Percentiles rank a stretch among this genome's conserved stretches.
Evolutionary conservation across 2,113 vertebrate genomes (phyloP).

Genomic region (Entosphenus tridentatus): DNA sequence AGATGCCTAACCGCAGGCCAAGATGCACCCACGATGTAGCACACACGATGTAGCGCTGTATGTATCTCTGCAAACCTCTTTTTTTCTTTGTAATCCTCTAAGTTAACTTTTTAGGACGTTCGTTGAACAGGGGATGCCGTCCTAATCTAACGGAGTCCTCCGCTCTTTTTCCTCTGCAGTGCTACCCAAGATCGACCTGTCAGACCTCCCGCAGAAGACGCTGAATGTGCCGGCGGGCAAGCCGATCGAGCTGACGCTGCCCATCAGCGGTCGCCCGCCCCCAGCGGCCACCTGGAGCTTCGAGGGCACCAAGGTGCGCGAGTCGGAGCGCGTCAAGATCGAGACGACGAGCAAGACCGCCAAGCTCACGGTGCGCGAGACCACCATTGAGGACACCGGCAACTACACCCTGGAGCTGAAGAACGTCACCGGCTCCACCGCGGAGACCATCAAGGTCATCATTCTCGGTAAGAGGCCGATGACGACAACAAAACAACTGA

Average conservation of each 20-base stretch:
- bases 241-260: slow-evolving; percentile 57
- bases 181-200: slow-evolving; percentile 56
- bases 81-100: too few relatives aligned
- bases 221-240: slow-evolving; percentile 61
- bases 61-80: too few relatives aligned
- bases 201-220: slow-evolving; percentile 65
- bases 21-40: too few relatives aligned
- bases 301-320: slow-evolving; percentile 43
- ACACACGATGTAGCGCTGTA: too few relatives aligned
- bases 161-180: slow-evolving; percentile 28
- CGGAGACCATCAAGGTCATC: slow-evolving; percentile 55
- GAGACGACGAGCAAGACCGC: slow-evolving; percentile 46
- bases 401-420: slow-evolving; percentile 68
- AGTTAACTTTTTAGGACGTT: not conserved
- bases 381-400: slow-evolving; percentile 66
- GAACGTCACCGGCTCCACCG: slow-evolving; percentile 46
- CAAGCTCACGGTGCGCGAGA: slow-evolving; percentile 56
- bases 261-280: slow-evolving; percentile 62
- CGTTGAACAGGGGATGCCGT: not conserved
- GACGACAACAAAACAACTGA: too few relatives aligned
- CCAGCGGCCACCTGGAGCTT: slow-evolving; percentile 70
- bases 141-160: not conserved
- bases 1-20: too few relatives aligned
- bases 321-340: slow-evolving; percentile 53
- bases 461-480: slow-evolving; percentile 52